phyloP scores from a whole-genome alignment of 1,140 invertebrate species.

The Chymomyza costata region DNA sequence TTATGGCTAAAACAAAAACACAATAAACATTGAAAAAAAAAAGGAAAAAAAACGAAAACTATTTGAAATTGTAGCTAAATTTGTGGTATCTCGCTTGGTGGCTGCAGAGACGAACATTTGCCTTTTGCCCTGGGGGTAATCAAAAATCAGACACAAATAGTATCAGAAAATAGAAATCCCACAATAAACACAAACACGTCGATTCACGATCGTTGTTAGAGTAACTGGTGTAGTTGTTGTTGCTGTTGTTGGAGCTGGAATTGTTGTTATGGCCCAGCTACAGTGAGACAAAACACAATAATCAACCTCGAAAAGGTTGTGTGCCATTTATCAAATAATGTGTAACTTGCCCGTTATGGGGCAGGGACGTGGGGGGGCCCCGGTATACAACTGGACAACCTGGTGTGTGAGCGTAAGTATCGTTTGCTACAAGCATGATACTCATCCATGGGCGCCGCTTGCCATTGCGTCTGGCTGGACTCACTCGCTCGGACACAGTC shows the following conservation, averaged over 20 bases:
- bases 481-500: constrained; percentile 7
- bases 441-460: constrained; percentile 41
- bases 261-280: constrained; percentile 1
- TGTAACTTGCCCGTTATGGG: constrained; percentile 54
- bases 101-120: constrained; percentile 18
- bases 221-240: constrained; percentile 1
- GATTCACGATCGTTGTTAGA: too few species aligned
- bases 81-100: constrained; percentile 48
- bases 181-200: constrained; percentile 37
- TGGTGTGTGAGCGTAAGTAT: constrained; percentile 51
- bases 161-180: constrained; percentile 59
- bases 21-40: constrained; percentile 13
- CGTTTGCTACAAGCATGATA: constrained; percentile 50
- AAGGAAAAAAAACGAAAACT: constrained; percentile 31
- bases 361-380: constrained; percentile 16
- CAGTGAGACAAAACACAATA: constrained; percentile 64
- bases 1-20: constrained; percentile 45
- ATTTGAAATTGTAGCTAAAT: constrained; percentile 65
- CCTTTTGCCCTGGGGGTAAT: constrained; percentile 25
- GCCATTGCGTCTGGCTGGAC: background rate
- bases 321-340: constrained; percentile 73
- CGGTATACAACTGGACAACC: constrained; percentile 10
- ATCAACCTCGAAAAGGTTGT: constrained; percentile 73
- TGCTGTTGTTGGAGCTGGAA: background rate
- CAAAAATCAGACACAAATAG: constrained; percentile 19